These are phyloP conservation scores for Poeciliopsis occidentalis DNA, from an alignment of 2,113 vertebrate genomes.

Conservation along the genomic window DNA sequence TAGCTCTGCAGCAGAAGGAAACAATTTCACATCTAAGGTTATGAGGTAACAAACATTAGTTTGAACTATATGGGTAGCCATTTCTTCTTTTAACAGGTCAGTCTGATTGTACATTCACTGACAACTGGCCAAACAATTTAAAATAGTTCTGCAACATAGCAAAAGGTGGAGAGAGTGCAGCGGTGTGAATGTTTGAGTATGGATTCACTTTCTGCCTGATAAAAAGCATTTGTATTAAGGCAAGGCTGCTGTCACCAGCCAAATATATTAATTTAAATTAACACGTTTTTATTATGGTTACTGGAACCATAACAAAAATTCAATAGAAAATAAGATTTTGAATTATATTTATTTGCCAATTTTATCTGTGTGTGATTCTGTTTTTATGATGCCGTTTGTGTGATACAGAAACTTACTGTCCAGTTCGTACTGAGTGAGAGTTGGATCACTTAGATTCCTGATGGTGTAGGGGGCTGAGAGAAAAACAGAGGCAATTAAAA, in stretches of 20 bases:
- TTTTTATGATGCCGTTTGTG: neutral
- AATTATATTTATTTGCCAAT: slow-evolving; percentile 1
- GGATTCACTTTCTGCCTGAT: neutral
- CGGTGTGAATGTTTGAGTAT: no score
- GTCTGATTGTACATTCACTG: neutral
- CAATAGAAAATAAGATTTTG: neutral
- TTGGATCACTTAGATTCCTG: slow-evolving; percentile 89
- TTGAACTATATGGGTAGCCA: neutral
- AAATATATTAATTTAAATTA: slow-evolving; percentile 29
- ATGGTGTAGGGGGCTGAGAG: slow-evolving; percentile 85
- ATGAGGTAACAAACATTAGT: neutral
- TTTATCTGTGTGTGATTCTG: neutral
- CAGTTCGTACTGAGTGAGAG: slow-evolving; percentile 89
- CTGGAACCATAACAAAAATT: slow-evolving; percentile 4
- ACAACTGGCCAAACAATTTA: neutral
- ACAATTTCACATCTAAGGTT: slow-evolving; percentile 4
- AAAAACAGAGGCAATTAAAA: slow-evolving; percentile 18
- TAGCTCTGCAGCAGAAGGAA: slow-evolving; percentile 80
- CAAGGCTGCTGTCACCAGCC: slow-evolving; percentile 21
- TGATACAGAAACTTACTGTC: slow-evolving; percentile 87
- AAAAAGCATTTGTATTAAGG: slow-evolving; percentile 18
- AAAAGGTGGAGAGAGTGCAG: no score
- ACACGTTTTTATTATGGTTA: neutral
- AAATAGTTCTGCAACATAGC: no score
- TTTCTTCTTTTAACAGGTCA: neutral